These are phyloP conservation scores for Agrotis ipsilon DNA, from an alignment of 2,888 invertebrate genomes.

Conservation along the genomic window DNA sequence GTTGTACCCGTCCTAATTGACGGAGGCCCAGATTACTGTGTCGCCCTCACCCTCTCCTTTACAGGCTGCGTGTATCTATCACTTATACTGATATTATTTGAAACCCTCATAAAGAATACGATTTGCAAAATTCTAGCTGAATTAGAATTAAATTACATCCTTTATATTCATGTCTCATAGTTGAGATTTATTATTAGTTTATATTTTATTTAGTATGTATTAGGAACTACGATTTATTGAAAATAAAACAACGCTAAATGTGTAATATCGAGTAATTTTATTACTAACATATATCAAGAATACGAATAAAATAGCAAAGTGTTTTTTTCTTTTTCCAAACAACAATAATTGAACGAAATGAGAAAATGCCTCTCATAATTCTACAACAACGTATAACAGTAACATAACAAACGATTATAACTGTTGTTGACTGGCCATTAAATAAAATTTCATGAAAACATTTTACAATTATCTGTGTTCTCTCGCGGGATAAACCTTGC, in stretches of 20 bases:
- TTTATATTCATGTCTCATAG: constrained; percentile 31
- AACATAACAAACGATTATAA: constrained; percentile 4
- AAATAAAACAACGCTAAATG: background rate
- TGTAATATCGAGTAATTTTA: background rate
- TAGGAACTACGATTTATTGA: background rate
- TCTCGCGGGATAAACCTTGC: constrained; percentile 38
- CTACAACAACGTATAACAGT: constrained; percentile 9
- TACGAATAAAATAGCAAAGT: constrained; percentile 9
- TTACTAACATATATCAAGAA: background rate
- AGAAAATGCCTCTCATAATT: background rate
- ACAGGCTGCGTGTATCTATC: constrained; percentile 49
- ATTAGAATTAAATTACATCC: constrained; percentile 31
- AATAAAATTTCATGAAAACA: constrained; percentile 42
- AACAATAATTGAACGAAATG: constrained; percentile 25
- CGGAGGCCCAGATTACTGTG: constrained; percentile 63
- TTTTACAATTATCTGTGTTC: constrained; percentile 46
- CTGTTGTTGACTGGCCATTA: constrained; percentile 24
- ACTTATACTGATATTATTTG: constrained; percentile 46
- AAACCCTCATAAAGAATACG: constrained; percentile 45
- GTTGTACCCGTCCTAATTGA: constrained; percentile 65
- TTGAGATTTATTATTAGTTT: no score
- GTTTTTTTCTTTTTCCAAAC: constrained; percentile 1
- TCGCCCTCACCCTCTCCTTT: constrained; percentile 28
- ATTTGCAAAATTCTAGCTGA: constrained; percentile 28
- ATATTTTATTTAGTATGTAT: no score